A percentile compares a stretch with the other conserved stretches of the same genome.
These are phyloP conservation scores for Dipodomys spectabilis DNA, from an alignment of 2,113 vertebrate genomes.

Conservation along the genomic window DNA sequence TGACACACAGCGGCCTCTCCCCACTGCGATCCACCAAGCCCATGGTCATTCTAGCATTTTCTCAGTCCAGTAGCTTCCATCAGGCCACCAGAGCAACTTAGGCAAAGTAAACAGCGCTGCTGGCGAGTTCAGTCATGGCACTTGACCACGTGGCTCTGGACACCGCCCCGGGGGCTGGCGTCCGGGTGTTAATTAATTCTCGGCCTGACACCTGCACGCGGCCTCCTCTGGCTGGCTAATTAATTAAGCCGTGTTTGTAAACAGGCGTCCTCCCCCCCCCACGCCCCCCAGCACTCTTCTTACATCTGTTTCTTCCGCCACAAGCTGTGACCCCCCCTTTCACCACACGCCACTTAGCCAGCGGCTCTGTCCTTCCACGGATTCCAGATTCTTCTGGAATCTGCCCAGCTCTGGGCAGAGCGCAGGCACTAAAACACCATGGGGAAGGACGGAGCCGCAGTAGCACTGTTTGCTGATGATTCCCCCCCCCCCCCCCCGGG, in stretches of 20 bases:
- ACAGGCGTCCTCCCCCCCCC: conserved; percentile 75
- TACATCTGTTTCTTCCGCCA: conserved; percentile 78
- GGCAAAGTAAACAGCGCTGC: conserved; percentile 1
- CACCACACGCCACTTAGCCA: conserved; percentile 62
- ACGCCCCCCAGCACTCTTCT: conserved; percentile 68
- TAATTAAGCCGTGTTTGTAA: conserved; percentile 86
- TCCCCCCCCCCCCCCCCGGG: not conserved
- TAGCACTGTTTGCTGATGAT: conserved; percentile 42
- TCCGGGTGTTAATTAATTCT: conserved; percentile 85
- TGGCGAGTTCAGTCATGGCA: conserved; percentile 19
- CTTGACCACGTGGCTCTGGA: conserved; percentile 76
- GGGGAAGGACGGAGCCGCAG: conserved; percentile 13
- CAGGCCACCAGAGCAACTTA: not conserved
- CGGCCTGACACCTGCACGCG: conserved; percentile 81
- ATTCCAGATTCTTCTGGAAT: conserved; percentile 20
- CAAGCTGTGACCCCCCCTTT: conserved; percentile 72
- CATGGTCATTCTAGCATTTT: not conserved
- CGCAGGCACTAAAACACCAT: not conserved
- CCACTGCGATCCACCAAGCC: too few relatives aligned
- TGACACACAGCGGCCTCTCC: too few relatives aligned
- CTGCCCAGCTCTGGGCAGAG: not conserved
- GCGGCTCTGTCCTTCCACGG: not conserved
- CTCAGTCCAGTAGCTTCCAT: not conserved
- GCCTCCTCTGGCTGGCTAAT: conserved; percentile 83
- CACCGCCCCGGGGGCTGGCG: conserved; percentile 71